Evolutionary conservation across 2,797 vertebrate species (phyloP).

Genomic region (Lacerta agilis): DNA sequence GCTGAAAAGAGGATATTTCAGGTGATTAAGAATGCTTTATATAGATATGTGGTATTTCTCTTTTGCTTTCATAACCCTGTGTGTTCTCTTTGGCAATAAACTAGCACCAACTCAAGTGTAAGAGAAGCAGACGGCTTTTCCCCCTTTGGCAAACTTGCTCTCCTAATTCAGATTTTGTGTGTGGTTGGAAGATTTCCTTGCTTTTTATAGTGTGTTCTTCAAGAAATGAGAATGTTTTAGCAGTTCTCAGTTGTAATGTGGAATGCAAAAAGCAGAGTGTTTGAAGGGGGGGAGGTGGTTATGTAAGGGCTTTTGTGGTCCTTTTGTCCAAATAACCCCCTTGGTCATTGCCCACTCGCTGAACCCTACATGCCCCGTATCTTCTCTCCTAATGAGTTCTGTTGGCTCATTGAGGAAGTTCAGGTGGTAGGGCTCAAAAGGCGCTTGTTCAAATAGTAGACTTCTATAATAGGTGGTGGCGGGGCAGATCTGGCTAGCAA

Average conservation of each 20-base stretch:
- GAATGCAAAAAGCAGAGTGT: not conserved
- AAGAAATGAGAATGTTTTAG: conserved; percentile 34
- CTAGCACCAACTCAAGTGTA: conserved; percentile 35
- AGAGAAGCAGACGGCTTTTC: conserved; percentile 49
- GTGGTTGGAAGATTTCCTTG: conserved; percentile 52
- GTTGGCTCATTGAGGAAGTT: not conserved
- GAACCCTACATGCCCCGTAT: not conserved
- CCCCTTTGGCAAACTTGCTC: conserved; percentile 54
- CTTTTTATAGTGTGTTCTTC: conserved; percentile 32
- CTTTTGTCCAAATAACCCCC: not conserved
- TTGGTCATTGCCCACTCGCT: not conserved
- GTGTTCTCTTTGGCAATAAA: conserved; percentile 12
- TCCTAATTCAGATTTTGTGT: conserved; percentile 57
- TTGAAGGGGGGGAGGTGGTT: not conserved
- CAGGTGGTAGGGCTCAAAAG: not conserved
- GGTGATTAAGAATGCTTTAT: conserved; percentile 78
- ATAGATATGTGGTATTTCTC: not conserved
- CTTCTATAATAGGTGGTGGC: no score
- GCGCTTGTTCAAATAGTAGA: not conserved
- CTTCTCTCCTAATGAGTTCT: not conserved
- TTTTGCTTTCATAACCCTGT: not conserved
- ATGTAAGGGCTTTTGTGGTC: not conserved
- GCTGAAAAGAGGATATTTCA: conserved; percentile 98
- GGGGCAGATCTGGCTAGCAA: no score
- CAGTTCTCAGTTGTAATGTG: conserved; percentile 10